Conservation (phyloP, 1,140 invertebrate species). For the Liolophura sinensis region DNA sequence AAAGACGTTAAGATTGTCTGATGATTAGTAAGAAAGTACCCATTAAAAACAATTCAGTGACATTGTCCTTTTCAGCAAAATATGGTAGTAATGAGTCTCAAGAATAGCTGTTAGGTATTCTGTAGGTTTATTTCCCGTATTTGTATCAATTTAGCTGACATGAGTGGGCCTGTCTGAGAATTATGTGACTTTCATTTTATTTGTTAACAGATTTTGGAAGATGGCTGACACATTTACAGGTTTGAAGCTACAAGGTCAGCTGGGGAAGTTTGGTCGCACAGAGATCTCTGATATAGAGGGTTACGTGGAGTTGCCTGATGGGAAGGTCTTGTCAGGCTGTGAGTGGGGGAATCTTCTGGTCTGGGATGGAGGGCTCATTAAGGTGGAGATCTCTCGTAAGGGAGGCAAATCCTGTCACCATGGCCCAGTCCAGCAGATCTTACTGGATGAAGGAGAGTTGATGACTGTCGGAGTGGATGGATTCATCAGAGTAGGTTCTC, state of each 20-base stretch:
- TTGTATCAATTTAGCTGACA: background rate
- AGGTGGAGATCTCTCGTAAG: slow-evolving; percentile 64
- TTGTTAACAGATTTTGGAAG: slow-evolving; percentile 76
- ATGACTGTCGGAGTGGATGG: slow-evolving; percentile 76
- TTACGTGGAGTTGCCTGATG: slow-evolving; percentile 81
- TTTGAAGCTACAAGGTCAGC: slow-evolving; percentile 80
- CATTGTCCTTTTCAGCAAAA: too few relatives aligned
- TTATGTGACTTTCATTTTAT: slow-evolving; percentile 2
- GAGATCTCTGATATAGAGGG: slow-evolving; percentile 87
- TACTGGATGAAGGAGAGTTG: slow-evolving; percentile 68
- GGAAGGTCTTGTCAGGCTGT: slow-evolving; percentile 83
- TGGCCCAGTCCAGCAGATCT: slow-evolving; percentile 74
- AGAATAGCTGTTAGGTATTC: too few relatives aligned
- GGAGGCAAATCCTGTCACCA: slow-evolving; percentile 71
- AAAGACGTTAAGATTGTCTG: background rate
- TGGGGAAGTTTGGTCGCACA: slow-evolving; percentile 87
- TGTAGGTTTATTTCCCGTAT: too few relatives aligned
- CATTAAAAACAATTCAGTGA: too few relatives aligned
- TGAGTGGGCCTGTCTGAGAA: background rate
- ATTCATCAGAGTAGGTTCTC: slow-evolving; percentile 65
- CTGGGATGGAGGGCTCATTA: slow-evolving; percentile 86
- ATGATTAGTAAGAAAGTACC: background rate
- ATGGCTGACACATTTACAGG: slow-evolving; percentile 88
- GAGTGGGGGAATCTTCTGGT: slow-evolving; percentile 88
- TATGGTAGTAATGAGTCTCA: too few relatives aligned